phyloP scores from a whole-genome alignment of 2,888 invertebrate genomes.

The Dolichopus griseipennis region DNA sequence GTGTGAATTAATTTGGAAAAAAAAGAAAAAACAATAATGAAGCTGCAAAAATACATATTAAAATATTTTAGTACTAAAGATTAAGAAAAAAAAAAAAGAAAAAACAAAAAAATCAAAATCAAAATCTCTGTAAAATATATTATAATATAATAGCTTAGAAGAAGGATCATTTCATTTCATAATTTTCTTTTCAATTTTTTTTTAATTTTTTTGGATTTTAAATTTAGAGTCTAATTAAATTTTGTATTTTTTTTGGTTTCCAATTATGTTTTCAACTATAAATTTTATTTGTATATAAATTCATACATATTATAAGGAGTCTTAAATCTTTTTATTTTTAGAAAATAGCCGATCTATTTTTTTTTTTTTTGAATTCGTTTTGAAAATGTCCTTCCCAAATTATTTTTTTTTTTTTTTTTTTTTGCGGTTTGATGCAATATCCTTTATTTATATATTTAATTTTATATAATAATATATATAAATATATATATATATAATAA shows the following conservation, averaged over 20 bases:
- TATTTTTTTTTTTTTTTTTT: not conserved
- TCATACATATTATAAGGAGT: too few species aligned
- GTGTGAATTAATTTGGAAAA: not conserved
- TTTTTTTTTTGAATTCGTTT: not conserved
- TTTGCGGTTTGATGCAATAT: constrained; percentile 6
- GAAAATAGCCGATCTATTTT: not conserved
- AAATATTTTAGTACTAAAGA: not conserved
- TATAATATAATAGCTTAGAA: too few species aligned
- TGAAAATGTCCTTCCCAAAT: not conserved
- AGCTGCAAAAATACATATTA: not conserved
- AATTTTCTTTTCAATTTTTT: not conserved
- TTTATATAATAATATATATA: not conserved
- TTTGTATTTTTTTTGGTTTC: not conserved
- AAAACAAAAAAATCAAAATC: too few species aligned
- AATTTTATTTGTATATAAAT: not conserved
- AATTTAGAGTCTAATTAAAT: not conserved
- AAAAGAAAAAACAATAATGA: not conserved
- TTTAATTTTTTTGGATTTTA: too few species aligned
- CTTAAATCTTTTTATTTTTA: too few species aligned
- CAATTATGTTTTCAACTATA: not conserved
- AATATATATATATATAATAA: not conserved
- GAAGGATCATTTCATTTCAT: not conserved
- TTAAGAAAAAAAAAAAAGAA: not conserved
- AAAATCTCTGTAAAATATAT: not conserved
- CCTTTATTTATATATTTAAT: not conserved